Evolutionary conservation across 2,888 invertebrate genomes (phyloP).

Genomic region (Pedicia rivosa): DNA sequence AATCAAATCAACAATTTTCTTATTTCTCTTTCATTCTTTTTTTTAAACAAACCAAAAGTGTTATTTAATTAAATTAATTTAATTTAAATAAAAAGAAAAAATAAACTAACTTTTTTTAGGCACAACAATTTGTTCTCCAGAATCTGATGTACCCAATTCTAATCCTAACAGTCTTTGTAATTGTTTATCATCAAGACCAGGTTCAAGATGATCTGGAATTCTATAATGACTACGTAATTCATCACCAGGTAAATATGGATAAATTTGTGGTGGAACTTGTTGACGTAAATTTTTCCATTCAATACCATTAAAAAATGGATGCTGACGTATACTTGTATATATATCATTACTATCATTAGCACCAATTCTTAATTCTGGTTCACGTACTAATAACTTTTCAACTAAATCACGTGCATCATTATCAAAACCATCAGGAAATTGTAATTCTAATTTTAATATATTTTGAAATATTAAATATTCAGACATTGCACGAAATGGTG

Average conservation of each 20-base stretch:
- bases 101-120: slow-evolving; percentile 13
- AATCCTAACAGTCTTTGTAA: slow-evolving; percentile 59
- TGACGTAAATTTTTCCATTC: slow-evolving; percentile 67
- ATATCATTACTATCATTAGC: slow-evolving; percentile 51
- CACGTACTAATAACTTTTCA: slow-evolving; percentile 64
- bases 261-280: slow-evolving; percentile 66
- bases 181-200: slow-evolving; percentile 73
- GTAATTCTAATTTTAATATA: slow-evolving; percentile 78
- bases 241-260: slow-evolving; percentile 62
- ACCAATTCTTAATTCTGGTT: slow-evolving; percentile 68
- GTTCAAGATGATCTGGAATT: slow-evolving; percentile 64
- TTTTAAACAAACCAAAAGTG: too few relatives aligned
- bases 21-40: too few relatives aligned
- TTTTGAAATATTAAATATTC: slow-evolving; percentile 96
- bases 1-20: too few relatives aligned
- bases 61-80: too few relatives aligned
- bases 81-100: neutral
- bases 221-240: slow-evolving; percentile 47
- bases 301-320: slow-evolving; percentile 71
- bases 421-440: slow-evolving; percentile 84
- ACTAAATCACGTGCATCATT: slow-evolving; percentile 77
- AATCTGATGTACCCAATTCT: slow-evolving; percentile 34
- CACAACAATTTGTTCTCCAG: slow-evolving; percentile 12
- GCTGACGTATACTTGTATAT: slow-evolving; percentile 70
- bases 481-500: slow-evolving; percentile 81